A percentile compares a stretch with the other conserved stretches of the same genome.
Evolutionary conservation across 2,888 invertebrate genomes (phyloP).

Genomic region (Notodonta ziczac): DNA sequence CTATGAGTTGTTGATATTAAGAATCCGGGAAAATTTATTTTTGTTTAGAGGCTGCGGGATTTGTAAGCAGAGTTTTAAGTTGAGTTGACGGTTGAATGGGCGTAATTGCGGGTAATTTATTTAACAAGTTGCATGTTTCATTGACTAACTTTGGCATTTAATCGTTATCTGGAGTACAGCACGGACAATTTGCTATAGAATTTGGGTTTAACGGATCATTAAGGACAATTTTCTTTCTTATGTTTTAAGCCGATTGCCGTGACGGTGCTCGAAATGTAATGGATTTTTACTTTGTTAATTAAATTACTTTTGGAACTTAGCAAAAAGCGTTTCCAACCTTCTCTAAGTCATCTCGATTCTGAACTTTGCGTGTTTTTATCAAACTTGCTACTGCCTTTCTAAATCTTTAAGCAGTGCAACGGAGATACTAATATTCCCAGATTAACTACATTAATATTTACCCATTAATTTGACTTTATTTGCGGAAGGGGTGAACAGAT

Average conservation of each 20-base stretch:
- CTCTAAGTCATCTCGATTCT: too few relatives aligned
- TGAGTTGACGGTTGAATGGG: neutral
- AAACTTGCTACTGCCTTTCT: too few relatives aligned
- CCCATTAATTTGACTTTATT: too few relatives aligned
- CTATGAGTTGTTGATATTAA: too few relatives aligned
- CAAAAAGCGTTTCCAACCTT: neutral
- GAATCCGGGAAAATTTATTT: too few relatives aligned
- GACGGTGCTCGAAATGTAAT: constrained; percentile 30
- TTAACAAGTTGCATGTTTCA: constrained; percentile 21
- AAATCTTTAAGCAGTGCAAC: too few relatives aligned
- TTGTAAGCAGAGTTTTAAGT: neutral
- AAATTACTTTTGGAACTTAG: neutral
- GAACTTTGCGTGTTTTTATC: too few relatives aligned
- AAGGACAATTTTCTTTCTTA: constrained; percentile 34
- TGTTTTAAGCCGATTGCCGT: constrained; percentile 11
- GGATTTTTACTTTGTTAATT: constrained; percentile 30
- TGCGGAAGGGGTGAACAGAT: too few relatives aligned
- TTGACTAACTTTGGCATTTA: constrained; percentile 31
- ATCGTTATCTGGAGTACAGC: constrained; percentile 24
- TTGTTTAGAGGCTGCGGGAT: neutral
- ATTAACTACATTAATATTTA: too few relatives aligned
- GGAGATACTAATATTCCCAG: too few relatives aligned
- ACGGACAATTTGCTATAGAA: constrained; percentile 22
- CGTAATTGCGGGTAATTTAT: constrained; percentile 21
- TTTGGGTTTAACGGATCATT: constrained; percentile 37